Base-by-base conservation (phyloP, 2,888 invertebrate species). In the Brenthis hecate region DNA sequence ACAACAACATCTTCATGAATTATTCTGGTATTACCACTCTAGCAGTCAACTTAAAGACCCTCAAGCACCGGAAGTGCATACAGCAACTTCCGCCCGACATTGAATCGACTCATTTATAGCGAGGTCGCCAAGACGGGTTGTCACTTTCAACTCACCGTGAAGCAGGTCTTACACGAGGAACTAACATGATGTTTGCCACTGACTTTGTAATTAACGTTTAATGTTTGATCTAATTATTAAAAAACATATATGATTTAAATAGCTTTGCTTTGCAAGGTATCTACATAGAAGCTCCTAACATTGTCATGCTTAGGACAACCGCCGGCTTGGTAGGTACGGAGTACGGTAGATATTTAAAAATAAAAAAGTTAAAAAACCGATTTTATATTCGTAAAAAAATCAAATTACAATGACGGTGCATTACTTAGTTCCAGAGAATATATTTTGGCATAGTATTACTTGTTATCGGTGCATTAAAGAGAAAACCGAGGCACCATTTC, bases 71-170 rank as follows among this genome's bases (percentile, higher is more conserved):
- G 88, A 87, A 87, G 64, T 71, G 70, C 65, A 77, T 74, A 77
- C 76, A 73, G 66, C 67, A 36, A 63, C 56, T 77, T 80, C 81
- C 80, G 78, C 77, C 73, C 77, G 80, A 78, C 88, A 89, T 89
- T 90, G 88, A 76, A 75, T 76, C 74, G 76, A 74, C 68, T 73
- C 75, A 74, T 75, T 70, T 76, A 77, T 79, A 78, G 81, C 87
- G 81, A 89, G 89, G 89, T 74, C 85, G 76, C 67, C 78, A 6
- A 74, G 75, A 75, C 80, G 68, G 64, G 73, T 79, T 82, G 82
- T 80, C 80, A 83, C 85, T 85, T 84, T 86, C 82, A 77, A 83
- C 75, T 76, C 76, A 80, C 81, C 75, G 75, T 81, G 73, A 68
- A 70, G 71, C 72, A 72, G 80, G 78, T 82, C 83, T 83, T 79